These are phyloP conservation scores for Nymphalis io DNA, from an alignment of 1,140 invertebrate genomes.

Conservation along the genomic window DNA sequence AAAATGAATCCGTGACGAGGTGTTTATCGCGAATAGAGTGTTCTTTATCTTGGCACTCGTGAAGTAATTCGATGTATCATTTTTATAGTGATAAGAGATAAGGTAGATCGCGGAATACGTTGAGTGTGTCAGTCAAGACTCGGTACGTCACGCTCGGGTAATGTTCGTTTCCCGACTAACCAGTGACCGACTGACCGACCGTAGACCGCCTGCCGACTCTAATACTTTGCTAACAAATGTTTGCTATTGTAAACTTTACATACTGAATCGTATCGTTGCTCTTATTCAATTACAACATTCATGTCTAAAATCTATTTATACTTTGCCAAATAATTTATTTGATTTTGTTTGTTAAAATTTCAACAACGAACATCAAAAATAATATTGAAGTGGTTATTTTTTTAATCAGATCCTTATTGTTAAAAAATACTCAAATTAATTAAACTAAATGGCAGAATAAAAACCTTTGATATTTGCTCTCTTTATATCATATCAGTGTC, in stretches of 20 bases:
- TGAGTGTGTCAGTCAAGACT: conserved; percentile 17
- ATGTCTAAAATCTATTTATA: too few relatives aligned
- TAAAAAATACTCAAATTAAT: too few relatives aligned
- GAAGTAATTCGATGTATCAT: conserved; percentile 74
- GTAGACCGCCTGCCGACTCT: conserved; percentile 1
- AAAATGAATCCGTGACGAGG: conserved; percentile 41
- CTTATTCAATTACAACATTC: too few relatives aligned
- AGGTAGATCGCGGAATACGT: conserved; percentile 40
- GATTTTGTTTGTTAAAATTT: too few relatives aligned
- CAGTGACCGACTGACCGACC: conserved; percentile 37
- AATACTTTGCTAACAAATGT: conserved; percentile 19
- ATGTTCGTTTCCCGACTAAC: conserved; percentile 49
- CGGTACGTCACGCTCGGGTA: conserved; percentile 44
- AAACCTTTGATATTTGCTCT: too few relatives aligned
- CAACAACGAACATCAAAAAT: too few relatives aligned
- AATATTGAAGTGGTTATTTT: too few relatives aligned
- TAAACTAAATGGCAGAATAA: too few relatives aligned
- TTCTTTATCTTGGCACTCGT: conserved; percentile 61
- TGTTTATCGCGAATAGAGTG: conserved; percentile 60
- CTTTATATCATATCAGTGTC: too few relatives aligned
- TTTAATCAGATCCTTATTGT: too few relatives aligned
- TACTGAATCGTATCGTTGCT: too few relatives aligned
- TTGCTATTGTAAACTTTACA: not conserved
- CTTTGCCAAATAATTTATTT: too few relatives aligned
- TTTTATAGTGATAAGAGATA: conserved; percentile 70